These are phyloP conservation scores for Pao palembangensis DNA, from an alignment of 2,113 vertebrate genomes.

Conservation along the genomic window DNA sequence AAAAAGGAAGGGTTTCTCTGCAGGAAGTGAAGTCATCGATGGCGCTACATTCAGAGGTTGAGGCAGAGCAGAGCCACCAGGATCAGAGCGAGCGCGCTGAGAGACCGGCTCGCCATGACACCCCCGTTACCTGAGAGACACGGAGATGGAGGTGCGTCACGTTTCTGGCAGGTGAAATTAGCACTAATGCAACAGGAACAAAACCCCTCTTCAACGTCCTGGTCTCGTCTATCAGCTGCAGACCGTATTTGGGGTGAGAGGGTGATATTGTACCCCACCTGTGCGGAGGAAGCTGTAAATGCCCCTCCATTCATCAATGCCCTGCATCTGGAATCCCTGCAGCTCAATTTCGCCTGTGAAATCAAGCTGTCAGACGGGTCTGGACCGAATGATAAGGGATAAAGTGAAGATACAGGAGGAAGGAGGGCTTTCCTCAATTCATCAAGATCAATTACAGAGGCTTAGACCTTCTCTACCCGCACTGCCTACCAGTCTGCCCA, in stretches of 20 bases:
- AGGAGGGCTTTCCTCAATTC: conserved; percentile 38
- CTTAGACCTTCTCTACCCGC: conserved; percentile 32
- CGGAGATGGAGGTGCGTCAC: background rate
- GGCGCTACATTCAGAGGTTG: conserved; percentile 90
- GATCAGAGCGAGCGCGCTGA: conserved; percentile 75
- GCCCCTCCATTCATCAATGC: conserved; percentile 50
- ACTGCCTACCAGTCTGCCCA: conserved; percentile 40
- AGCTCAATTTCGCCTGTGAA: conserved; percentile 59
- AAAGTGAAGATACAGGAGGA: conserved; percentile 38
- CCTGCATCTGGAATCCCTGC: conserved; percentile 48
- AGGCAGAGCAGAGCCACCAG: conserved; percentile 77
- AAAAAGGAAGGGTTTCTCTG: background rate
- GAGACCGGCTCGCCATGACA: conserved; percentile 41
- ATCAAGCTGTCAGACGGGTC: conserved; percentile 59
- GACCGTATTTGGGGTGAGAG: conserved; percentile 14
- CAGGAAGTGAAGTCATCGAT: conserved; percentile 68
- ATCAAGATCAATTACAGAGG: conserved; percentile 65
- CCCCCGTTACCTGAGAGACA: conserved; percentile 59
- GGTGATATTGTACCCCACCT: conserved; percentile 32
- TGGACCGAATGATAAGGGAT: conserved; percentile 54
- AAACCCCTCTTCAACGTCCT: background rate
- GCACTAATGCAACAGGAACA: background rate
- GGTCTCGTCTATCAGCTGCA: conserved; percentile 21
- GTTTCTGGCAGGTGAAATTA: conserved; percentile 1
- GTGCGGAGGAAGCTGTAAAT: conserved; percentile 33